phyloP scores from a whole-genome alignment of 2,113 vertebrate species.

The Hylia prasina region DNA sequence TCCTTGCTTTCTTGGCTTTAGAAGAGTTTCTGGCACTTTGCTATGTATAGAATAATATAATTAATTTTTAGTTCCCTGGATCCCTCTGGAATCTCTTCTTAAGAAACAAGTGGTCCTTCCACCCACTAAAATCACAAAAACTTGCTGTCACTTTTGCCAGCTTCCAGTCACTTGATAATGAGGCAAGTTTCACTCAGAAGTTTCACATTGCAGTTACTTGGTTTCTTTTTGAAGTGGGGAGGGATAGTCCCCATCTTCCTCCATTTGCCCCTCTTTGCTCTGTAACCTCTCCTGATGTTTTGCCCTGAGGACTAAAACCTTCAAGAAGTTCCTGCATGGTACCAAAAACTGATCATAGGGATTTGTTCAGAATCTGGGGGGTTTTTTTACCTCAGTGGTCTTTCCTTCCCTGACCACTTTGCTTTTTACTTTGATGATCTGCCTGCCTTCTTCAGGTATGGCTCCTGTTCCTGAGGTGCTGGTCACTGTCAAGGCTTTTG shows the following conservation, averaged over 20 bases:
- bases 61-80: not conserved
- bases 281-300: not conserved
- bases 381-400: not conserved
- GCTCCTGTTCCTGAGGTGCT: not conserved
- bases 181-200: not conserved
- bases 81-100: not conserved
- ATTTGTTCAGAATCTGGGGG: not conserved
- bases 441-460: rapidly evolving
- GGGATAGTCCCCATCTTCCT: not conserved
- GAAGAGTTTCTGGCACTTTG: not conserved
- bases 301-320: not conserved
- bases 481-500: not conserved
- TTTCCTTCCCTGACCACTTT: not conserved
- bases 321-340: not conserved
- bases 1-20: not conserved
- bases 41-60: not conserved
- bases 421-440: not conserved
- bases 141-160: not conserved
- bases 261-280: not conserved
- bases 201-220: not conserved
- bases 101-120: not conserved
- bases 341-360: not conserved
- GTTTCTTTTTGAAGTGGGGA: not conserved
- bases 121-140: not conserved
- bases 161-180: not conserved